phyloP scores from a whole-genome alignment of 2,888 invertebrate genomes.

The Lycaena phlaeas region DNA sequence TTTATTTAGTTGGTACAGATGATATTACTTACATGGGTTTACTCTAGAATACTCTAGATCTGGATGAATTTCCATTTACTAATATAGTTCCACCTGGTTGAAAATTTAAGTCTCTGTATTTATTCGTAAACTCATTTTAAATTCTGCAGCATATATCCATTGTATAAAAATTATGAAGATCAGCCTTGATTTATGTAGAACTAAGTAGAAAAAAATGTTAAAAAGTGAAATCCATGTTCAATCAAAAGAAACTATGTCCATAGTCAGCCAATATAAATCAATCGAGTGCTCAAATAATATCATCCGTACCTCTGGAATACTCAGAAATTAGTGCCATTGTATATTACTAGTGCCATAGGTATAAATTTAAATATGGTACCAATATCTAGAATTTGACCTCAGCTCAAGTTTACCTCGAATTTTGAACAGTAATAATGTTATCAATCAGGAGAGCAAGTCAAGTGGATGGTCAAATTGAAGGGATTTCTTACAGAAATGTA shows the following conservation, averaged over 20 bases:
- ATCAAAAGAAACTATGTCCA: no score
- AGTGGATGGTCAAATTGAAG: neutral
- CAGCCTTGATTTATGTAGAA: no score
- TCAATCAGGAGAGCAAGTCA: no score
- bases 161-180: no score
- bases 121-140: no score
- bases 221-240: no score
- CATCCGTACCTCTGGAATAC: neutral
- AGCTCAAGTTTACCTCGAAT: neutral
- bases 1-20: neutral
- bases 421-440: neutral
- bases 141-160: no score
- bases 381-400: neutral
- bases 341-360: neutral
- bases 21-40: neutral
- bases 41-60: neutral
- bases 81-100: no score
- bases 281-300: neutral
- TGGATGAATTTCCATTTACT: no score
- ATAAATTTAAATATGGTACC: neutral
- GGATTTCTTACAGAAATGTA: neutral
- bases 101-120: no score
- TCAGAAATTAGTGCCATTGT: conserved; percentile 6
- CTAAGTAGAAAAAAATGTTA: no score
- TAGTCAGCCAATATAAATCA: no score